phyloP scores from a whole-genome alignment of 2,797 vertebrate species.

The Tachyglossus aculeatus region DNA sequence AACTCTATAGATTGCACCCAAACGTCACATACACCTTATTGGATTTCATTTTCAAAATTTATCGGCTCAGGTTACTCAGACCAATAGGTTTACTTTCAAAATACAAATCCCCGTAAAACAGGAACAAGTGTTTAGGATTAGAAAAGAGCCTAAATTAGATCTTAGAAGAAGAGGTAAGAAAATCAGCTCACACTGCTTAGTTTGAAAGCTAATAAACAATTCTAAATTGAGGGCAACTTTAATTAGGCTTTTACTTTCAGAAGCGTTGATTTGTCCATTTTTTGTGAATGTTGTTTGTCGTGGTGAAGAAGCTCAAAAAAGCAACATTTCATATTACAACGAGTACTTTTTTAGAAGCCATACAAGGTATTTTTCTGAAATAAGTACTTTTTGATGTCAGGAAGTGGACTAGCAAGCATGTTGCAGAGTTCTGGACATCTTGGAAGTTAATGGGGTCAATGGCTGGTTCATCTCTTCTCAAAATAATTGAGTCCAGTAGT shows the following conservation, averaged over 20 bases:
- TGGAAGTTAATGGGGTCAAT: slow-evolving; percentile 18
- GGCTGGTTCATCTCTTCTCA: slow-evolving; percentile 19
- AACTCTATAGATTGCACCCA: neutral
- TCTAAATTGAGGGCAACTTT: neutral
- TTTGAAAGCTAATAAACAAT: neutral
- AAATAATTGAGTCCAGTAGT: slow-evolving; percentile 31
- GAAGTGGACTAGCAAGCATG: slow-evolving; percentile 26
- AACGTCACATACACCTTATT: neutral
- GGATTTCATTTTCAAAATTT: slow-evolving; percentile 8
- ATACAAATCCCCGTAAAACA: slow-evolving; percentile 16
- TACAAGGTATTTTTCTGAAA: neutral
- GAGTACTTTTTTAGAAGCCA: slow-evolving; percentile 19
- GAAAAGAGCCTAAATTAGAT: neutral
- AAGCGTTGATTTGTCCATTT: neutral
- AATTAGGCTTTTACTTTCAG: slow-evolving; percentile 12
- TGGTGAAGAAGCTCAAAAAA: slow-evolving; percentile 11
- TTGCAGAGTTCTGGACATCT: neutral
- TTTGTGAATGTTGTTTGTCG: neutral
- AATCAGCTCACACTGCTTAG: neutral
- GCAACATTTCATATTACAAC: slow-evolving; percentile 33
- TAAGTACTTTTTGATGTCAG: slow-evolving; percentile 30
- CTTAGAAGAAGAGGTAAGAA: neutral
- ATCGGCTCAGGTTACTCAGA: neutral
- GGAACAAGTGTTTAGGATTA: neutral
- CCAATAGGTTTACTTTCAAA: neutral